These are phyloP conservation scores for Calosoma granatense DNA, from an alignment of 1,140 invertebrate genomes.

Conservation along the genomic window DNA sequence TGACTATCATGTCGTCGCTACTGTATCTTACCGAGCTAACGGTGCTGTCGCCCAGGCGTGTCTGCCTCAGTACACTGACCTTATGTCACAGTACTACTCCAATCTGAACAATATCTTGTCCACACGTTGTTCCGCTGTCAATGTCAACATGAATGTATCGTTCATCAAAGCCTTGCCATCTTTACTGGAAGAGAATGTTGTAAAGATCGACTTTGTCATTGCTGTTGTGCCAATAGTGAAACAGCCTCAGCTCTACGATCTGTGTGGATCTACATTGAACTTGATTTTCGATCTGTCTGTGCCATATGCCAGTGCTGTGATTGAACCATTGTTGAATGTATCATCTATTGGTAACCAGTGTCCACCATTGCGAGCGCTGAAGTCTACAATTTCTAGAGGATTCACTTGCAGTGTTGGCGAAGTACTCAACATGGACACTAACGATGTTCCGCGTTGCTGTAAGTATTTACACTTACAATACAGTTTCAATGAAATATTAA, in stretches of 20 bases:
- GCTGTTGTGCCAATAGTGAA: conserved; percentile 77
- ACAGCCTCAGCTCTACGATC: conserved; percentile 84
- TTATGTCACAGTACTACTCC: conserved; percentile 70
- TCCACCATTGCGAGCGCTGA: conserved; percentile 75
- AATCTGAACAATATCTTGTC: conserved; percentile 74
- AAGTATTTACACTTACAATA: conserved; percentile 38
- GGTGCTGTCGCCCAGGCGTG: conserved; percentile 77
- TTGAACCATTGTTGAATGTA: conserved; percentile 82
- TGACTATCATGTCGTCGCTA: conserved; percentile 81
- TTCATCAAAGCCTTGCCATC: conserved; percentile 71
- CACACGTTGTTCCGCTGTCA: conserved; percentile 85
- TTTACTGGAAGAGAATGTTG: conserved; percentile 73
- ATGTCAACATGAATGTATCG: conserved; percentile 89
- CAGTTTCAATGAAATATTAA: conserved; percentile 8
- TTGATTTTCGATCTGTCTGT: conserved; percentile 90
- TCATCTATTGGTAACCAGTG: conserved; percentile 83
- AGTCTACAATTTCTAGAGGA: conserved; percentile 74
- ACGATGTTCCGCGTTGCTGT: conserved; percentile 86
- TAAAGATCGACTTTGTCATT: conserved; percentile 79
- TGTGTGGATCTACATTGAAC: conserved; percentile 86
- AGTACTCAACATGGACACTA: conserved; percentile 84
- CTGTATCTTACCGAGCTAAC: conserved; percentile 81
- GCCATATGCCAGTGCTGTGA: conserved; percentile 81
- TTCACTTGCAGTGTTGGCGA: conserved; percentile 90
- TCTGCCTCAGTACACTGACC: conserved; percentile 74